Evolutionary conservation across 2,888 invertebrate genomes (phyloP).

Genomic region (Monochamus alternatus): DNA sequence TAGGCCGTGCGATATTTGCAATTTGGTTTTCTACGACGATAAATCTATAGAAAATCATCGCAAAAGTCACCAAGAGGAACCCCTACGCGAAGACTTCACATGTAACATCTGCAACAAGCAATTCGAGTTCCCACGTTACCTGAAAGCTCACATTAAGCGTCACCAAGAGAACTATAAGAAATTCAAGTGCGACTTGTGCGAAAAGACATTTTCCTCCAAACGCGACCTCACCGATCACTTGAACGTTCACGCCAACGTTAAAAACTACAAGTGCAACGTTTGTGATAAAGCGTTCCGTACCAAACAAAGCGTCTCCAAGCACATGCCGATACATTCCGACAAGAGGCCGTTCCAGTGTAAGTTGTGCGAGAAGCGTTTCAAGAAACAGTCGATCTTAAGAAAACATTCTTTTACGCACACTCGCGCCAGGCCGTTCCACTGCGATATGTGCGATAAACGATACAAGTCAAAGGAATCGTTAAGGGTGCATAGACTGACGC

Average conservation of each 20-base stretch:
- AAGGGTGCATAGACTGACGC: slow-evolving; percentile 46
- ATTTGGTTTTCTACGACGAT: slow-evolving; percentile 52
- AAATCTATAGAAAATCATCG: slow-evolving; percentile 54
- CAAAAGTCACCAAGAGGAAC: slow-evolving; percentile 50
- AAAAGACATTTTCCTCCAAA: slow-evolving; percentile 50
- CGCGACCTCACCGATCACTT: slow-evolving; percentile 52
- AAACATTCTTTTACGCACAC: slow-evolving; percentile 53
- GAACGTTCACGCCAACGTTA: slow-evolving; percentile 51
- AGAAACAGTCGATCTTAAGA: slow-evolving; percentile 52
- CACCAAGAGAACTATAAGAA: slow-evolving; percentile 54
- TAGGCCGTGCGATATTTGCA: slow-evolving; percentile 49
- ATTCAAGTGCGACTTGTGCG: slow-evolving; percentile 52
- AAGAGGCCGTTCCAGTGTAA: slow-evolving; percentile 53
- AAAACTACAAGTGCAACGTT: slow-evolving; percentile 52
- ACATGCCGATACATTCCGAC: slow-evolving; percentile 54
- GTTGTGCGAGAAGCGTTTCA: slow-evolving; percentile 51
- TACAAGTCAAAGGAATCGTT: slow-evolving; percentile 53
- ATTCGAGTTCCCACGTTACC: slow-evolving; percentile 52
- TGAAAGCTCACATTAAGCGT: slow-evolving; percentile 53
- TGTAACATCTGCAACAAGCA: slow-evolving; percentile 50
- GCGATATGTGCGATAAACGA: slow-evolving; percentile 49
- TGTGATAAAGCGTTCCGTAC: slow-evolving; percentile 54
- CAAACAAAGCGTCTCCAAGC: slow-evolving; percentile 53
- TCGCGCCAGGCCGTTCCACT: slow-evolving; percentile 42
- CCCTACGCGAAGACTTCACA: slow-evolving; percentile 42